These are phyloP conservation scores for Phyllostomus discolor DNA, from an alignment of 2,113 vertebrate genomes.

Conservation along the genomic window DNA sequence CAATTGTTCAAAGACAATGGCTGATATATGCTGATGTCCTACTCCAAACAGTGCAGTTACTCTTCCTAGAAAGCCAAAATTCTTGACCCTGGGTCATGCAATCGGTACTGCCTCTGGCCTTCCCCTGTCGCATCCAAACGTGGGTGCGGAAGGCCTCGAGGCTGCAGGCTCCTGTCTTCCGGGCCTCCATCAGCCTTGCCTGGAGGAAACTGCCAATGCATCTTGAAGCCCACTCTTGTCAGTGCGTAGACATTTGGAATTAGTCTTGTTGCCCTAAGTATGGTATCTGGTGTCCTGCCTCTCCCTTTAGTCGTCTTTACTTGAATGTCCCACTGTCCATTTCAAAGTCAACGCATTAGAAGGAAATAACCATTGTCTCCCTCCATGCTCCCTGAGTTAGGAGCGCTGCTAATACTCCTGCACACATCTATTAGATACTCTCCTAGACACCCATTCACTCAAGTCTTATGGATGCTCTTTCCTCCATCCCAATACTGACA, in stretches of 20 bases:
- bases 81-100: not conserved
- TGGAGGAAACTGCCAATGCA: not conserved
- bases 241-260: not conserved
- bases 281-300: not conserved
- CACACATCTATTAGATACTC: not conserved
- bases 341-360: not conserved
- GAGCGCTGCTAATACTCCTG: fast-evolving
- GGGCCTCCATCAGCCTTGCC: not conserved
- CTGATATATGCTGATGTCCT: not conserved
- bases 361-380: not conserved
- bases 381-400: not conserved
- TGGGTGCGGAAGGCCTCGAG: not conserved
- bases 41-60: not conserved
- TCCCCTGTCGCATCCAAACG: no score
- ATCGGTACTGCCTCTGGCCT: no score
- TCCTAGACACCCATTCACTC: not conserved
- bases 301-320: not conserved
- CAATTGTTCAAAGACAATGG: not conserved
- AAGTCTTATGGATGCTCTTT: not conserved
- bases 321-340: not conserved
- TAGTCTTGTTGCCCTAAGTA: not conserved
- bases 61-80: not conserved
- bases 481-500: not conserved
- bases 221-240: not conserved
- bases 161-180: not conserved